Evolutionary conservation across 2,113 vertebrate species (phyloP).

Genomic region (Condylura cristata): DNA sequence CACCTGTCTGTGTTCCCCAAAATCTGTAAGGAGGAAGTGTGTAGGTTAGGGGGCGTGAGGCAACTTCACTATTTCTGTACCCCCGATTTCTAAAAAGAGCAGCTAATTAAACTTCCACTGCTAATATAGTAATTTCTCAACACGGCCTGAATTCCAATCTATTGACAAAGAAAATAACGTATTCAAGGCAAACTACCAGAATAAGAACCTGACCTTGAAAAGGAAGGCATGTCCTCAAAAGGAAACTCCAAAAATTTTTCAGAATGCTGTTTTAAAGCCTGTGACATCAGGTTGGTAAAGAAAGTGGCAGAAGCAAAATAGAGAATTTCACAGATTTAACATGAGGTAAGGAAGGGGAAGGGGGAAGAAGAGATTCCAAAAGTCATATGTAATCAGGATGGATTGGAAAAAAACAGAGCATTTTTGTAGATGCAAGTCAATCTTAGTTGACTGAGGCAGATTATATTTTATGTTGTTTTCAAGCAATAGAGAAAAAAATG

Average conservation of each 20-base stretch:
- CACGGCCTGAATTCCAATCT: no score
- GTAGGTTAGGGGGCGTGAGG: no score
- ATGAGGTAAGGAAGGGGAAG: not conserved
- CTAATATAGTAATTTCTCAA: no score
- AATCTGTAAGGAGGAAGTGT: fast-evolving
- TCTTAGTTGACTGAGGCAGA: no score
- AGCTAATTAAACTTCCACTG: no score
- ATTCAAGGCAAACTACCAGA: no score
- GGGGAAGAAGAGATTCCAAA: not conserved
- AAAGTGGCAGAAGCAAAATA: not conserved
- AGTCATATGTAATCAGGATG: not conserved
- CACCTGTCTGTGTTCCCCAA: no score
- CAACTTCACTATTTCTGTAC: no score
- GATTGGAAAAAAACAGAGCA: not conserved
- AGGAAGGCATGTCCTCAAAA: not conserved
- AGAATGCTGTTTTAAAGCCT: not conserved
- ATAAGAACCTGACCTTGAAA: not conserved
- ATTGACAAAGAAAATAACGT: no score
- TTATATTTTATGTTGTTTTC: not conserved
- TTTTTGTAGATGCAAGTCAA: not conserved
- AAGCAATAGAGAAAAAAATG: not conserved
- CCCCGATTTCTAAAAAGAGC: no score
- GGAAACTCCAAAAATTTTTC: not conserved
- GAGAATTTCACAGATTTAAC: not conserved
- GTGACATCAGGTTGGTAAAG: not conserved